These are phyloP conservation scores for Hystrix brachyura DNA, from an alignment of 2,113 vertebrate genomes.

Conservation along the genomic window DNA sequence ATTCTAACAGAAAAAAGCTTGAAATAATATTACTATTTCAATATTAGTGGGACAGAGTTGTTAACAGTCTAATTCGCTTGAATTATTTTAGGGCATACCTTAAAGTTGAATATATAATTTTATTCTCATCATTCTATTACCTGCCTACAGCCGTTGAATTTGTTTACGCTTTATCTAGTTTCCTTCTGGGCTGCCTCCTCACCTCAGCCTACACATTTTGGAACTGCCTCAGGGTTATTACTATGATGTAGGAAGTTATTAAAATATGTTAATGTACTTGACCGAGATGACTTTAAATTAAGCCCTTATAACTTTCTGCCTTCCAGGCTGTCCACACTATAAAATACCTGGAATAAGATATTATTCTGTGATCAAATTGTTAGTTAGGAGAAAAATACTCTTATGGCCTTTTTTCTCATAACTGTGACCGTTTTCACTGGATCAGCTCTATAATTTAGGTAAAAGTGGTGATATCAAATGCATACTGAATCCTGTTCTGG, in stretches of 20 bases:
- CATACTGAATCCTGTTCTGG: not conserved
- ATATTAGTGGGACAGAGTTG: not conserved
- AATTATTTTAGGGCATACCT: conserved; percentile 57
- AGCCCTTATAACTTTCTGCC: conserved; percentile 59
- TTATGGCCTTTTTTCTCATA: not conserved
- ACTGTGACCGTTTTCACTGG: not conserved
- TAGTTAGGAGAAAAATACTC: not conserved
- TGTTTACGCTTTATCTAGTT: conserved; percentile 75
- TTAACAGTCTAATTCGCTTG: conserved; percentile 63
- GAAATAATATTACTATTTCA: not conserved
- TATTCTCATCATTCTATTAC: conserved; percentile 63
- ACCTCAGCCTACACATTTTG: conserved; percentile 56
- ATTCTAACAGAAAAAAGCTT: not conserved
- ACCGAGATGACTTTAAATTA: conserved; percentile 75
- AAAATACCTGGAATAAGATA: conserved; percentile 59
- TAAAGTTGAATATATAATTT: conserved; percentile 31
- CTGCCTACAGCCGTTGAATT: conserved; percentile 60
- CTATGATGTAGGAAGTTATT: conserved; percentile 77
- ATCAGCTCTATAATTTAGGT: conserved; percentile 34
- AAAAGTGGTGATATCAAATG: not conserved
- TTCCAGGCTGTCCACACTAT: conserved; percentile 54
- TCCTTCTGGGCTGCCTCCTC: conserved; percentile 46
- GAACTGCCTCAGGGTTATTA: conserved; percentile 70
- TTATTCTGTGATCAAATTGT: conserved; percentile 47
- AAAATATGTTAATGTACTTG: conserved; percentile 80